These are phyloP conservation scores for Intellagama lesueurii DNA, from an alignment of 2,797 vertebrate genomes.

Conservation along the genomic window DNA sequence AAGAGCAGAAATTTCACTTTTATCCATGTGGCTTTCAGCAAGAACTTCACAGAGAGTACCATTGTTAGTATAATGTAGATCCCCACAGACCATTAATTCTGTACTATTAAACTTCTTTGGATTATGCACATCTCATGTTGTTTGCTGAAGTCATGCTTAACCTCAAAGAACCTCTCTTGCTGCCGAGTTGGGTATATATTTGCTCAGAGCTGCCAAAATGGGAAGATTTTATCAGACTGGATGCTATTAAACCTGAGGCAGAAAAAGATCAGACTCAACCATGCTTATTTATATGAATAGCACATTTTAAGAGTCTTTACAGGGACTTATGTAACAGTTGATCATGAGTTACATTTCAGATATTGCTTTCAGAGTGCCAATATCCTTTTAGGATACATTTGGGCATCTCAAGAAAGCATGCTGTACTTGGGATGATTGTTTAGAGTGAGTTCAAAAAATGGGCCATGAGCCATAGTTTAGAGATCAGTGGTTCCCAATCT, in stretches of 20 bases:
- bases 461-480: neutral
- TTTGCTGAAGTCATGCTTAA: neutral
- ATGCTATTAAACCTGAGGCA: neutral
- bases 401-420: neutral
- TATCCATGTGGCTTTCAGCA: neutral
- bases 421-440: neutral
- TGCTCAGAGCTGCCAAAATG: neutral
- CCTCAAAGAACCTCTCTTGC: neutral
- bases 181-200: neutral
- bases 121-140: neutral
- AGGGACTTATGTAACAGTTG: neutral
- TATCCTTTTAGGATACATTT: neutral
- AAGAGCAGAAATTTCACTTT: neutral
- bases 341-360: neutral
- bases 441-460: neutral
- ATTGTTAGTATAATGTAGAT: neutral
- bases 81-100: neutral
- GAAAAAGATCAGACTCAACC: neutral
- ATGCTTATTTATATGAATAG: slow-evolving; percentile 5
- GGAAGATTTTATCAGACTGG: neutral
- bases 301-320: neutral
- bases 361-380: neutral
- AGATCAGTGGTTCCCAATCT: neutral
- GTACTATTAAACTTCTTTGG: neutral
- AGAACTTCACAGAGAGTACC: neutral